These are phyloP conservation scores for Hippocampus kuda DNA, from an alignment of 2,797 vertebrate species.

Conservation along the genomic window DNA sequence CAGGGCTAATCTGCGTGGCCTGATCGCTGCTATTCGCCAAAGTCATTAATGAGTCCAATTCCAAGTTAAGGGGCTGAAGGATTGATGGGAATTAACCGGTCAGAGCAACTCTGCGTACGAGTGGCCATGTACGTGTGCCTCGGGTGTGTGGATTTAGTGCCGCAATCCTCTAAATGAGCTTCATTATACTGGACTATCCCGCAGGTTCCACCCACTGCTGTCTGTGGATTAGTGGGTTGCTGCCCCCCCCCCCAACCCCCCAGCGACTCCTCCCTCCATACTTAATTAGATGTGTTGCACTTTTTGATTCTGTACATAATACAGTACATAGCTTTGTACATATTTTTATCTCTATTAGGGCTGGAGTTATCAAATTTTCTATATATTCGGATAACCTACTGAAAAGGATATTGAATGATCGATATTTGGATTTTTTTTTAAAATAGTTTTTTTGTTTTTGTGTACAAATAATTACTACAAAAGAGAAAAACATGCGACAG, in stretches of 20 bases:
- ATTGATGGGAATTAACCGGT: slow-evolving; percentile 55
- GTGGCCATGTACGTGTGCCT: slow-evolving; percentile 16
- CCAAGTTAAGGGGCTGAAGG: slow-evolving; percentile 50
- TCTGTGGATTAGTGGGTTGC: slow-evolving; percentile 52
- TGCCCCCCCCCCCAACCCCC: slow-evolving; percentile 44
- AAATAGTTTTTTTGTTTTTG: neutral
- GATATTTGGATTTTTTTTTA: too few species aligned
- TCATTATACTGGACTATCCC: slow-evolving; percentile 59
- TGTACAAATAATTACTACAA: neutral
- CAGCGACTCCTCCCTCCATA: slow-evolving; percentile 9
- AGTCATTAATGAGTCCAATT: slow-evolving; percentile 62
- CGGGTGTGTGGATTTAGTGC: slow-evolving; percentile 59
- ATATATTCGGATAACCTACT: too few species aligned
- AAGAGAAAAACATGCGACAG: neutral
- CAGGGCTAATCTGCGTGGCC: slow-evolving; percentile 59
- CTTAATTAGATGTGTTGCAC: neutral
- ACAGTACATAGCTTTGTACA: neutral
- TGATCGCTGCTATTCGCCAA: slow-evolving; percentile 55
- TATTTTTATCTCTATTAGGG: neutral
- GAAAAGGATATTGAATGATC: too few species aligned
- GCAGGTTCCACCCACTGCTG: slow-evolving; percentile 32
- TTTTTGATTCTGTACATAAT: neutral
- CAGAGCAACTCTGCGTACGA: slow-evolving; percentile 45
- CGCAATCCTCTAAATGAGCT: slow-evolving; percentile 64
- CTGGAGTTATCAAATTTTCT: too few species aligned